Evolutionary conservation across 2,113 vertebrate genomes (phyloP).

Genomic region (Deroptyus accipitrinus): DNA sequence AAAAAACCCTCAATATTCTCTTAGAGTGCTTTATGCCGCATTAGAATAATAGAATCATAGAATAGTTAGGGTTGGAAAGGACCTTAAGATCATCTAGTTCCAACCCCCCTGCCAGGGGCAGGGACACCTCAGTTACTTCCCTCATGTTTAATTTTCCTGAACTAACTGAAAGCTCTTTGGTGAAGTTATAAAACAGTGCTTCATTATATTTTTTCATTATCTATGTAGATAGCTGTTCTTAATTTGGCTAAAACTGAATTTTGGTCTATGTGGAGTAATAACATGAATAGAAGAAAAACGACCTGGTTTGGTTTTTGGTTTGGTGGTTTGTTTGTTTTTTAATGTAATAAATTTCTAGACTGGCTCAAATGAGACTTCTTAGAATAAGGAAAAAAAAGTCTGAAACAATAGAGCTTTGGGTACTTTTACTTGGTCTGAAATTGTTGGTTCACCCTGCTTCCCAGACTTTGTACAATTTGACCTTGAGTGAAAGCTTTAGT

Average conservation of each 20-base stretch:
- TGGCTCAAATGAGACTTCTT: background rate
- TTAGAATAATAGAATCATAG: too few relatives aligned
- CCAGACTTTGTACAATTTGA: background rate
- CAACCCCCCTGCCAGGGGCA: too few relatives aligned
- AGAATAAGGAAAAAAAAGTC: background rate
- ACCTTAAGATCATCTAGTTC: too few relatives aligned
- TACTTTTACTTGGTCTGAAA: background rate
- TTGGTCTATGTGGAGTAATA: background rate
- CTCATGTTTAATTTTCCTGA: background rate
- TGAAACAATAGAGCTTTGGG: background rate
- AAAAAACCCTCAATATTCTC: background rate
- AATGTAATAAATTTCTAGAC: background rate
- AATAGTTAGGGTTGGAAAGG: too few relatives aligned
- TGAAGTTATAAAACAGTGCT: background rate
- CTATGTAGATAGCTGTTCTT: background rate
- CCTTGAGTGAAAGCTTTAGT: constrained; percentile 39
- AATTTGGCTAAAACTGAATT: background rate
- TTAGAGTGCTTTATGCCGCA: background rate
- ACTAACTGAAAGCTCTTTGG: background rate
- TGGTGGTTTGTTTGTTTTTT: background rate
- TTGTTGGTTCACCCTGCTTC: background rate
- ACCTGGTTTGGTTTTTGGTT: background rate
- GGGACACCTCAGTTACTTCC: background rate
- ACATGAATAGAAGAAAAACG: background rate
- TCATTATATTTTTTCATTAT: background rate